Base-by-base conservation (phyloP, 1,140 invertebrate genomes). In the Calliopsis andreniformis region DNA sequence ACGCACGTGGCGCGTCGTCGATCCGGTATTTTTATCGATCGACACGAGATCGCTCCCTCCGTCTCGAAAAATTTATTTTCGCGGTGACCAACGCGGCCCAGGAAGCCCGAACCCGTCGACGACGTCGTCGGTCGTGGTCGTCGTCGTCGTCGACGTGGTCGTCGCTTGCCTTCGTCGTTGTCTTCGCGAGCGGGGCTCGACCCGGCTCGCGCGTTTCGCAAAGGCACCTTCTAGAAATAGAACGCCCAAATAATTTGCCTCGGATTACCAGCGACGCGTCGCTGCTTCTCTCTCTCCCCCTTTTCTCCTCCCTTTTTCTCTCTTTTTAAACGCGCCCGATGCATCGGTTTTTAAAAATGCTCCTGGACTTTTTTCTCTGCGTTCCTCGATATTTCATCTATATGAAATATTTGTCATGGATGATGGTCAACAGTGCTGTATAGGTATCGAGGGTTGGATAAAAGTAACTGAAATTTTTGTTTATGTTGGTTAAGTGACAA, bases 221-320 rank as follows among this genome's bases (percentile, higher is more conserved):
- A 92, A 92, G 89, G 90, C 91, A 91, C 91, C 90, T 92, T 92
- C 91, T 92, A 88, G 87, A 92, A 92, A 92, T 92, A 92, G 91
- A 91, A 91, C 90, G 89, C 89, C 91, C 88, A 92, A 92, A 92
- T 92, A 92, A 92, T 92, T 92, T 92, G 89, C 90, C 87, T 92
- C 91, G 86, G 83, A 92, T 92, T 92, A 91, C 91, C 87, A 88
- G 83, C 88, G 82, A 78, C 83, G 83, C 82, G 87, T 77, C 86
- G 81, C 61, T 84, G 66, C 79, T 51, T 86, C 68, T 75, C 59
- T 51, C 63, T n/a, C 66, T 58, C 75, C 72, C 56, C 78, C 16
- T 45, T 23, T 62, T 30, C 42, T 47, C 28, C 62, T 4, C 39
- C 28, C n/a, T 7, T 28, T 68, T 58, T 32, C 73, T 51, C 32